These are phyloP conservation scores for Philantomba maxwellii DNA, from an alignment of 2,113 vertebrate genomes.

Conservation along the genomic window DNA sequence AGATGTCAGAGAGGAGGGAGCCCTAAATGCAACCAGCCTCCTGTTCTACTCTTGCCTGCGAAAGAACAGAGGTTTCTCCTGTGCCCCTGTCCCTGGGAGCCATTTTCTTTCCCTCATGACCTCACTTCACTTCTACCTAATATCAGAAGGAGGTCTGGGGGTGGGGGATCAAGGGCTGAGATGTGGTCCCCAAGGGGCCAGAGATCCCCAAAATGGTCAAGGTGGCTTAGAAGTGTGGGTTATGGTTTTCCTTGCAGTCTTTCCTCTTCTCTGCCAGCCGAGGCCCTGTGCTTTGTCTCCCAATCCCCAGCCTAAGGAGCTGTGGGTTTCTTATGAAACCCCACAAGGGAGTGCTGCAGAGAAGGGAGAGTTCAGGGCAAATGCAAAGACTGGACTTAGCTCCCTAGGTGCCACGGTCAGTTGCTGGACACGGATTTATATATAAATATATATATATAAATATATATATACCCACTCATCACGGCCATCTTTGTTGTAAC, in stretches of 20 bases:
- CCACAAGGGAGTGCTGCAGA: conserved; percentile 11
- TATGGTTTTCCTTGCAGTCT: conserved; percentile 18
- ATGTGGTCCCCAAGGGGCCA: conserved; percentile 62
- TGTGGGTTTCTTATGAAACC: conserved; percentile 34
- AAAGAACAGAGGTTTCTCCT: conserved; percentile 31
- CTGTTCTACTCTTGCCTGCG: conserved; percentile 24
- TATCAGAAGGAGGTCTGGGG: neutral
- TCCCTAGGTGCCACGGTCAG: conserved; percentile 77
- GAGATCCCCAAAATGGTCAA: conserved; percentile 32
- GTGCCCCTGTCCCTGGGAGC: neutral
- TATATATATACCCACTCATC: conserved; percentile 81
- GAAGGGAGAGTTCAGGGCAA: conserved; percentile 61
- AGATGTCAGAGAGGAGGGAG: neutral
- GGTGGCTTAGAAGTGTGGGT: conserved; percentile 34
- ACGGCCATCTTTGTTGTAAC: conserved; percentile 84
- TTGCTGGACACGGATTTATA: conserved; percentile 76
- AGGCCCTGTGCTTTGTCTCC: conserved; percentile 4
- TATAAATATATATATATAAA: conserved; percentile 78
- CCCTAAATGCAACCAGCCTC: neutral
- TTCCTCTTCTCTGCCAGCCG: conserved; percentile 4
- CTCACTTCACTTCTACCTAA: conserved; percentile 36
- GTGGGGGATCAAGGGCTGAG: conserved; percentile 38
- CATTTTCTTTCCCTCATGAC: conserved; percentile 24
- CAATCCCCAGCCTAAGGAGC: conserved; percentile 29
- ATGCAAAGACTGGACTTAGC: conserved; percentile 77